Base-by-base conservation (phyloP, 2,797 vertebrate genomes). In the Sphenodon punctatus region DNA sequence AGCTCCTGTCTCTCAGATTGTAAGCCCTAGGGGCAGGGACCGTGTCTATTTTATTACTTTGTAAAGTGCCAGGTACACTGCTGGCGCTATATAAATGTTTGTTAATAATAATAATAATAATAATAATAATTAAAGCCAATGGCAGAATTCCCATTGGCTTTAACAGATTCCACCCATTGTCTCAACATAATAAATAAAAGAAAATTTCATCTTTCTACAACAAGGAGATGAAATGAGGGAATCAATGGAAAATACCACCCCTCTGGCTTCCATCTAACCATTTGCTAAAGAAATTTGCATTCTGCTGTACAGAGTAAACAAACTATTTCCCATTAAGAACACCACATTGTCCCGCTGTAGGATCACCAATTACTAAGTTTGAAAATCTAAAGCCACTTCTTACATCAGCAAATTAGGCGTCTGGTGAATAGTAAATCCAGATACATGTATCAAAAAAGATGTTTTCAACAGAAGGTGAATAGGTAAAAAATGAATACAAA, bases 391-490 rank as follows among this genome's bases (percentile, higher is more conserved):
- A 84, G 32, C 13, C 32, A 60, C 23, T 45, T 76, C 11, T 25
- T 70, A 3, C 4, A 42, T 38, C 51, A 70, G 39, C 36, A 80
- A 17, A 32, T 73, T 43, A 74, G 67, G 56, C 46, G 70, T 13
- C n/a, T 43, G n/a, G 3, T 76, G 10, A 58, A 61, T 46, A 49
- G 36, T 61, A 42, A 48, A 67, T 66, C 65, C 65, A 46, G 45
- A 67, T 67, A 32, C 25, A 60, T 73, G 74, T 75, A 82, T 68
- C 69, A 42, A 72, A 81, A 16, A 71, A 63, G 78, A 64, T 8
- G 20, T 43, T 71, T 60, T 80, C 49, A 63, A 68, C 3, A 8
- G 22, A 41, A 86, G 56, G 67, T 45, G 67, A 55, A 67, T 15
- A 34, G 49, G 36, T 51, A 67, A 60, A 67, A 60, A 3, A 2